A percentile compares a stretch with the other conserved stretches of the same genome.
Evolutionary conservation across 2,888 invertebrate genomes (phyloP).

Genomic region (Nudaria mundana): DNA sequence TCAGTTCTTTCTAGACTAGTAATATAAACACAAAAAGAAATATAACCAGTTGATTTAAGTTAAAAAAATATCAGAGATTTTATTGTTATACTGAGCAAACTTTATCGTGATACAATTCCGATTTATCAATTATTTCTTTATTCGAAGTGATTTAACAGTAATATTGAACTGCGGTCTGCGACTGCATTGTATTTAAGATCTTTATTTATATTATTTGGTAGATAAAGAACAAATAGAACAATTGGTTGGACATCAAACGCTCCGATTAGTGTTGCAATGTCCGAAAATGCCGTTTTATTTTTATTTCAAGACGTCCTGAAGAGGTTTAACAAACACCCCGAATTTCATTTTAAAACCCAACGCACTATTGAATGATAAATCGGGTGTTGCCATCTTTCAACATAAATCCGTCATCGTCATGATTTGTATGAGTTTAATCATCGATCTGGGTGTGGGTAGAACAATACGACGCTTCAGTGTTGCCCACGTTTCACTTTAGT

Average conservation of each 20-base stretch:
- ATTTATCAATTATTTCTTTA: constrained; percentile 57
- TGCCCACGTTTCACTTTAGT: constrained; percentile 9
- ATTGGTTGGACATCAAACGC: constrained; percentile 16
- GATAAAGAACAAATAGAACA: constrained; percentile 25
- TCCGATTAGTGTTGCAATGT: constrained; percentile 18
- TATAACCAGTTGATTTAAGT: background rate
- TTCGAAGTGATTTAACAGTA: constrained; percentile 43
- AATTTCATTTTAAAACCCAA: too few species aligned
- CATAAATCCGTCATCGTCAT: constrained; percentile 41
- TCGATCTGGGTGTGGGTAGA: constrained; percentile 52
- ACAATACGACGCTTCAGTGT: constrained; percentile 39
- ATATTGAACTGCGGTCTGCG: constrained; percentile 13
- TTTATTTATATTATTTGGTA: constrained; percentile 29
- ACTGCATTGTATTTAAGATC: constrained; percentile 24
- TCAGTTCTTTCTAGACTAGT: too few species aligned
- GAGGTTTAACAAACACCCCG: constrained; percentile 15
- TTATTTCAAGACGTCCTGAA: too few species aligned
- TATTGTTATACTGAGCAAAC: constrained; percentile 22
- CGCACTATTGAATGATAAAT: constrained; percentile 13
- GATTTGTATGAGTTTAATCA: constrained; percentile 41
- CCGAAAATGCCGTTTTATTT: constrained; percentile 13
- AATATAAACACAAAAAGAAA: too few species aligned
- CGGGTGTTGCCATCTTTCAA: constrained; percentile 25
- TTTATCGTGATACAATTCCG: constrained; percentile 46
- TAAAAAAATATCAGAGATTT: constrained; percentile 5